phyloP scores from a whole-genome alignment of 2,888 invertebrate species.

The Lithophane leautieri region DNA sequence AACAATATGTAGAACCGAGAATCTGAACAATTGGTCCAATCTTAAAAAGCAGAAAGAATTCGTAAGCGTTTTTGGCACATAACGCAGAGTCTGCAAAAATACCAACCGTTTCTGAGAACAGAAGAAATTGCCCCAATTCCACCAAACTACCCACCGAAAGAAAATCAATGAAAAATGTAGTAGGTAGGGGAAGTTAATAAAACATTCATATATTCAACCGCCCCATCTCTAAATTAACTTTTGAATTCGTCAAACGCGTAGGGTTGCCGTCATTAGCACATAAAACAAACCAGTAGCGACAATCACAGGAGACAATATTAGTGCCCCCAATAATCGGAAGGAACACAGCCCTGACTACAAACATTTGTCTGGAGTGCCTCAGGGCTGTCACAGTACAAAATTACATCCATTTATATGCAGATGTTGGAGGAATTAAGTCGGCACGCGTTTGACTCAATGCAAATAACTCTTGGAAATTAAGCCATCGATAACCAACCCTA shows the following conservation, averaged over 20 bases:
- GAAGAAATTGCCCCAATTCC: constrained; percentile 52
- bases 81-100: constrained; percentile 15
- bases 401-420: constrained; percentile 89
- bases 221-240: constrained; percentile 73
- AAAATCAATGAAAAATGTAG: constrained; percentile 61
- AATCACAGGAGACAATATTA: constrained; percentile 65
- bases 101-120: neutral
- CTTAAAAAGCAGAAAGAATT: neutral
- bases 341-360: constrained; percentile 75
- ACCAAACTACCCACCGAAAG: constrained; percentile 65
- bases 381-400: constrained; percentile 86
- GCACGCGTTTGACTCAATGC: constrained; percentile 82
- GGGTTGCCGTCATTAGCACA: constrained; percentile 76
- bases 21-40: constrained; percentile 26
- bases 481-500: constrained; percentile 83
- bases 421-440: constrained; percentile 81
- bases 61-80: constrained; percentile 28
- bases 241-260: constrained; percentile 74
- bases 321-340: constrained; percentile 62
- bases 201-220: constrained; percentile 76
- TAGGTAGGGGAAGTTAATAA: constrained; percentile 62
- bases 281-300: constrained; percentile 71
- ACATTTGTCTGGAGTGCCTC: constrained; percentile 84
- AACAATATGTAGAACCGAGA: neutral
- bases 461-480: constrained; percentile 88